These are phyloP conservation scores for Sparus aurata DNA, from an alignment of 2,797 vertebrate genomes.

Conservation along the genomic window DNA sequence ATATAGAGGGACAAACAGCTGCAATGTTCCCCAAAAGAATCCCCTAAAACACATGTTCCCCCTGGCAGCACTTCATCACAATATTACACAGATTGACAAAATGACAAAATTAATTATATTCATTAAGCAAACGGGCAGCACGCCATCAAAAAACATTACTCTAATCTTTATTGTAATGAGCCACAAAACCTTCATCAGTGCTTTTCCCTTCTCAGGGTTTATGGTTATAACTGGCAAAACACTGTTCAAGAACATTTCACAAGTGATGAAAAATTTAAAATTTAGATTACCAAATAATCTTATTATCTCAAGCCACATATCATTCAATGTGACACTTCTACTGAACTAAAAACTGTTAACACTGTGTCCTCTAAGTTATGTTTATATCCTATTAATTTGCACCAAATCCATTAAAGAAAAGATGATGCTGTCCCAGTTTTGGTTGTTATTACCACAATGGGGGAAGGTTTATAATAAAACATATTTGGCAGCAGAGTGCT, in stretches of 20 bases:
- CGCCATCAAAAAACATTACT: neutral
- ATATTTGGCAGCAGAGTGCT: no score
- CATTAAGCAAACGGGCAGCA: neutral
- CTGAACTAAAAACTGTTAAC: neutral
- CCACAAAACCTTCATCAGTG: neutral
- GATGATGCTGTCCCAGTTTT: no score
- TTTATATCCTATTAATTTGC: no score
- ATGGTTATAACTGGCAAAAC: neutral
- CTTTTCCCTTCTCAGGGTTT: neutral
- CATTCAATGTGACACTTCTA: neutral
- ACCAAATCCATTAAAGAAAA: no score
- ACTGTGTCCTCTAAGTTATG: neutral
- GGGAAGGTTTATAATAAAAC: no score
- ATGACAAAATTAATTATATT: slow-evolving; percentile 7
- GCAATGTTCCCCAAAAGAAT: neutral
- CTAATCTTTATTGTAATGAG: neutral
- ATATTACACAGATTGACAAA: neutral
- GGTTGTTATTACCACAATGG: no score
- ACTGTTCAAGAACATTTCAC: neutral
- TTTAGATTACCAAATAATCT: neutral
- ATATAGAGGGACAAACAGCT: neutral
- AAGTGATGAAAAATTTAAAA: neutral
- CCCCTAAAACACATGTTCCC: neutral
- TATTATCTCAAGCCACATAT: neutral
- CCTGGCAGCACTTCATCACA: slow-evolving; percentile 8